Conservation (phyloP, 1,140 invertebrate species). For the Wasmannia auropunctata region DNA sequence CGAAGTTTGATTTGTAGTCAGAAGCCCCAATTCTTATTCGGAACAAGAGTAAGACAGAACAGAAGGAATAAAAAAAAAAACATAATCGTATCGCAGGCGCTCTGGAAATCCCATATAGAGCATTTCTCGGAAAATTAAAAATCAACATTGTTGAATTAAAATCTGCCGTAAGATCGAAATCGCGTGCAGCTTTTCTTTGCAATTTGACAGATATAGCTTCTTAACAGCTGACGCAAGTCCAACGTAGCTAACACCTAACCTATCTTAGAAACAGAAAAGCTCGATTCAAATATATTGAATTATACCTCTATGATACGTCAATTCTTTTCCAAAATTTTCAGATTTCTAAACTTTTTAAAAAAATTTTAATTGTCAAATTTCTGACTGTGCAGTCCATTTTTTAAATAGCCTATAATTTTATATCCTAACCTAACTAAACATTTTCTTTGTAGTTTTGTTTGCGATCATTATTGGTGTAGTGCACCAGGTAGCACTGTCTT, state of each 20-base stretch:
- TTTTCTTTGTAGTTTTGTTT: slow-evolving; percentile 45
- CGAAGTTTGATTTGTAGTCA: too few relatives aligned
- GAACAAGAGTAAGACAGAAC: too few relatives aligned
- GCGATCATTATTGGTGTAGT: background rate
- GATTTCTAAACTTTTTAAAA: background rate
- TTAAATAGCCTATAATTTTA: background rate
- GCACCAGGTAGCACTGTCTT: background rate
- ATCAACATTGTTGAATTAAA: background rate
- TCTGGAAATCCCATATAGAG: background rate
- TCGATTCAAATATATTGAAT: background rate
- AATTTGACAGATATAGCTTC: background rate
- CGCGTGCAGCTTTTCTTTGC: background rate
- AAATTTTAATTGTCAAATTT: too few relatives aligned
- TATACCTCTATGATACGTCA: too few relatives aligned
- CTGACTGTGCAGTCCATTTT: too few relatives aligned
- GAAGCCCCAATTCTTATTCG: too few relatives aligned
- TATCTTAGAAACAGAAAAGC: background rate
- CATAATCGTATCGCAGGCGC: background rate
- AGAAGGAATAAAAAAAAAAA: background rate
- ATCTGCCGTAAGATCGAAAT: background rate
- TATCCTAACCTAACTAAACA: too few relatives aligned
- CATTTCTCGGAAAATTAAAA: background rate
- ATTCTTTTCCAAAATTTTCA: background rate
- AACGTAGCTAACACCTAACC: background rate
- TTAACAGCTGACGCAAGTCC: background rate